A percentile compares a stretch with the other conserved stretches of the same genome.
These are phyloP conservation scores for Adela reaumurella DNA, from an alignment of 2,888 invertebrate species.

Conservation along the genomic window DNA sequence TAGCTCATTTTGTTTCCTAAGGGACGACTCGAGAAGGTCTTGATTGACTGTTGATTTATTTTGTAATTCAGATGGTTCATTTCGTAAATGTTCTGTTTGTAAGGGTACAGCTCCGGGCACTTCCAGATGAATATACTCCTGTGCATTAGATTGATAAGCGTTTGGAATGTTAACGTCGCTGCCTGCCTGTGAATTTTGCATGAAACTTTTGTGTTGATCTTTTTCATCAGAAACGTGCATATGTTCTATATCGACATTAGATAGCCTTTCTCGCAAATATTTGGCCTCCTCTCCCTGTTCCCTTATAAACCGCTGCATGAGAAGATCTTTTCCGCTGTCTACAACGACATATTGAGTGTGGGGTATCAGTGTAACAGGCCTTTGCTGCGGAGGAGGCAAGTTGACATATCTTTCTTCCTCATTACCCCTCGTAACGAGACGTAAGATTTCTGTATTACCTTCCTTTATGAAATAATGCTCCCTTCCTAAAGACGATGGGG, in stretches of 20 bases:
- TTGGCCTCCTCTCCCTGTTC: slow-evolving; percentile 70
- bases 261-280: slow-evolving; percentile 52
- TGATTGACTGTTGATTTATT: slow-evolving; percentile 57
- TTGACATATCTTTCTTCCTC: slow-evolving; percentile 63
- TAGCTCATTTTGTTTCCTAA: slow-evolving; percentile 71
- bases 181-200: slow-evolving; percentile 32
- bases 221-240: slow-evolving; percentile 41
- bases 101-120: slow-evolving; percentile 42
- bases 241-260: slow-evolving; percentile 41
- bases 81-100: slow-evolving; percentile 38
- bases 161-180: too few species aligned
- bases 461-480: slow-evolving; percentile 79
- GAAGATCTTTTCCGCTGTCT: slow-evolving; percentile 78
- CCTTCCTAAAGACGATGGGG: slow-evolving; percentile 45
- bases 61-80: slow-evolving; percentile 45
- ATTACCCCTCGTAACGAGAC: slow-evolving; percentile 71
- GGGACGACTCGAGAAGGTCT: slow-evolving; percentile 63
- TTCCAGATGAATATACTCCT: slow-evolving; percentile 28
- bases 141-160: slow-evolving; percentile 23
- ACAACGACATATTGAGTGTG: slow-evolving; percentile 63
- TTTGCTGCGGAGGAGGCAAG: slow-evolving; percentile 46
- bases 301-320: slow-evolving; percentile 80
- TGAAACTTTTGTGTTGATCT: slow-evolving; percentile 44
- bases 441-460: slow-evolving; percentile 79
- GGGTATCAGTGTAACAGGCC: slow-evolving; percentile 53